phyloP scores from a whole-genome alignment of 1,140 invertebrate genomes.

The Scaptomyza montana region DNA sequence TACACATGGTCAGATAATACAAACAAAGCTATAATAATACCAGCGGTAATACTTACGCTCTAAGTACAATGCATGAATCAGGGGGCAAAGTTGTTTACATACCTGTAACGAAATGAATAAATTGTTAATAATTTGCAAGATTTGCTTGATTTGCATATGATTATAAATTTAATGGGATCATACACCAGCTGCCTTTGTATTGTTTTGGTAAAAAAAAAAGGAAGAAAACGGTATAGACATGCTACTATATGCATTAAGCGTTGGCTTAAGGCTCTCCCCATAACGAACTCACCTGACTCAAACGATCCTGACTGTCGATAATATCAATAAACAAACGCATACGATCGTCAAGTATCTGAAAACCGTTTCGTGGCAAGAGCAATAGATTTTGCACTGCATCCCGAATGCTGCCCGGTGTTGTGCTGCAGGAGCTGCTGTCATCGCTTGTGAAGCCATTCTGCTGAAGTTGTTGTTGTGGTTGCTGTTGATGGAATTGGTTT shows the following conservation, averaged over 20 bases:
- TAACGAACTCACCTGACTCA: slow-evolving; percentile 88
- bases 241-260: too few species aligned
- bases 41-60: not conserved
- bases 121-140: not conserved
- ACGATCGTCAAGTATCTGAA: slow-evolving; percentile 90
- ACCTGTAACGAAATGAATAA: slow-evolving; percentile 48
- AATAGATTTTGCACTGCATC: slow-evolving; percentile 89
- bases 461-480: slow-evolving; percentile 40
- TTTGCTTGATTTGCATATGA: not conserved
- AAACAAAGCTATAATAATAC: too few species aligned
- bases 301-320: slow-evolving; percentile 90
- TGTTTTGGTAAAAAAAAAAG: too few species aligned
- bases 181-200: slow-evolving; percentile 20
- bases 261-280: too few species aligned
- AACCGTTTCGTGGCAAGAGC: slow-evolving; percentile 88
- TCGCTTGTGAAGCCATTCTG: slow-evolving; percentile 71
- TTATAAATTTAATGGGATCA: not conserved
- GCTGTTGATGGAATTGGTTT: slow-evolving; percentile 35
- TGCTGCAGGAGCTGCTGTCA: slow-evolving; percentile 82
- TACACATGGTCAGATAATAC: too few species aligned
- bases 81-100: slow-evolving; percentile 13
- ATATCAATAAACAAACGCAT: slow-evolving; percentile 91
- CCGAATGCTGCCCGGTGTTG: slow-evolving; percentile 85
- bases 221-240: too few species aligned
- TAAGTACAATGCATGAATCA: not conserved